phyloP scores from a whole-genome alignment of 2,888 invertebrate genomes.

The Pyrocoelia pectoralis region DNA sequence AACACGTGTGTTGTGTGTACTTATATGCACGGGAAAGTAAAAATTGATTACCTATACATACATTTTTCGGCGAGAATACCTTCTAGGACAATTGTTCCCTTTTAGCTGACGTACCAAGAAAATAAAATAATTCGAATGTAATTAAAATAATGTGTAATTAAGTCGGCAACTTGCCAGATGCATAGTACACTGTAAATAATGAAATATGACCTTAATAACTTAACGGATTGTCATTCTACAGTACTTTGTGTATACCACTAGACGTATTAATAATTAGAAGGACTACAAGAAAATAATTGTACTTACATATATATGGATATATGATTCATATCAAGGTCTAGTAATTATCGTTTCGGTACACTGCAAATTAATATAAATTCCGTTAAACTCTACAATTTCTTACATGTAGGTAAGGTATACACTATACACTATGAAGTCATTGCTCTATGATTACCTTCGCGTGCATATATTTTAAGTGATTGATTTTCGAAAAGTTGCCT shows the following conservation, averaged over 20 bases:
- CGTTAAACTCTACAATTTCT: constrained; percentile 10
- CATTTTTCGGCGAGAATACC: no score
- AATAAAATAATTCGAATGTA: no score
- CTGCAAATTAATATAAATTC: constrained; percentile 10
- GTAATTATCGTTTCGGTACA: constrained; percentile 6
- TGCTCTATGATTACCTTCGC: constrained; percentile 5
- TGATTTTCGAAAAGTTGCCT: not conserved
- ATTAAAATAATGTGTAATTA: not conserved
- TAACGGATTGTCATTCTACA: constrained; percentile 1
- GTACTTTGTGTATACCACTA: not conserved
- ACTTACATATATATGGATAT: no score
- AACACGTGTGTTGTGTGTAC: no score
- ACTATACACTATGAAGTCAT: constrained; percentile 3
- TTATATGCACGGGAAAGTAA: no score
- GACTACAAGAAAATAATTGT: constrained; percentile 4
- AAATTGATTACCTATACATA: no score
- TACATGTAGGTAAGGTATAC: not conserved
- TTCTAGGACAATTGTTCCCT: no score
- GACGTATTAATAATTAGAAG: constrained; percentile 5
- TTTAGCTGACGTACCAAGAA: no score
- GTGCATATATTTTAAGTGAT: not conserved
- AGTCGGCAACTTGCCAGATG: not conserved
- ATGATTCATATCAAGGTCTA: constrained; percentile 8
- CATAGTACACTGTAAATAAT: not conserved
- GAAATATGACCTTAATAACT: not conserved